Evolutionary conservation across 2,113 vertebrate genomes (phyloP), one percentile per base, ranked within the genome.

Genomic region (Gadus chalcogrammus): DNA sequence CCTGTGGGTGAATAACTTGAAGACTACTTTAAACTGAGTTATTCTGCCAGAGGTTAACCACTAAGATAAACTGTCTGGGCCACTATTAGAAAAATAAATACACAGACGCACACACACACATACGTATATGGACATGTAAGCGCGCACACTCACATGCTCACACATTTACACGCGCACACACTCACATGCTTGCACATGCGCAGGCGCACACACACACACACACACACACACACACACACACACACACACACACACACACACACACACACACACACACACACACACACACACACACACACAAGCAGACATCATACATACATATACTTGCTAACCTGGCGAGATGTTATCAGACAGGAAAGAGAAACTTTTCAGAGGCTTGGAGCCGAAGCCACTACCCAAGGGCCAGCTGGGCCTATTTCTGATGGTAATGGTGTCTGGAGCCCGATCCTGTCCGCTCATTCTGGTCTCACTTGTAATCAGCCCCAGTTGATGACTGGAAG

Each of bases 1-100:
- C 61, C 75, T 79, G 61, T 74, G 52, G 58, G 68, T 58, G 56
- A 70, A 48, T 61, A 52, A 67, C 75, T 79, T 80, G 67, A 76
- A 59, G 58, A 59, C 15, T 2, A 1, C 20, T 18, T 7, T 17
- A 75, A 79, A 71, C 61, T 82, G 52, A 72, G 71, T 53, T 24
- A 69, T 65, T 15, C 71, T 48, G 61, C 62, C 16, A 2, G 15
- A n/a, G 63, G 65, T 79, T 84, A 73, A 81, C 80, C 64, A 74
- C 70, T 69, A 66, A 72, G 66, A 60, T 73, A 81, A 64, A 56
- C 48, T 79, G 78, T 48, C 42, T 68, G 42, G 42, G 42, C 42
- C 42, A 48, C 42, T 48, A 48, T 48, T 56, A 60, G 58, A 64
- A 20, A 68, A n/a, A 60, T 20, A n/a, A 55, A 60, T 20, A 68